These are phyloP conservation scores for Leptinotarsa rubiginosa DNA, from an alignment of 2,888 invertebrate genomes.

Conservation along the genomic window DNA sequence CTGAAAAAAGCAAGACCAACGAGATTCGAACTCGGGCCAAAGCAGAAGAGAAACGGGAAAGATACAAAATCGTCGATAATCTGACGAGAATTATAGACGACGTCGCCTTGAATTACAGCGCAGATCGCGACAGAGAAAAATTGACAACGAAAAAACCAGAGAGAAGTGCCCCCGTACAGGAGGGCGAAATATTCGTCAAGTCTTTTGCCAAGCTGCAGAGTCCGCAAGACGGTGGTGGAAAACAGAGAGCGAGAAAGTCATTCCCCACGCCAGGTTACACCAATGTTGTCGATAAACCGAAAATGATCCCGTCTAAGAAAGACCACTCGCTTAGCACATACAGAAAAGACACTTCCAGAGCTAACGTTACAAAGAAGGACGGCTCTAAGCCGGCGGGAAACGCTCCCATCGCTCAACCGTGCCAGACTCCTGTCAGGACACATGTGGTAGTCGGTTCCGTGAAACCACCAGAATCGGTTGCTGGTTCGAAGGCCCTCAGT, in stretches of 20 bases:
- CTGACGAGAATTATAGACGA: conserved; percentile 51
- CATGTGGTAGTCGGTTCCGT: not conserved
- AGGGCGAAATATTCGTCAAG: conserved; percentile 59
- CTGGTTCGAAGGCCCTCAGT: not conserved
- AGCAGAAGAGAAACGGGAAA: conserved; percentile 57
- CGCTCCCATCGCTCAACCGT: not conserved
- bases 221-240: conserved; percentile 37
- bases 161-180: conserved; percentile 30
- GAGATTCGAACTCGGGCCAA: conserved; percentile 60
- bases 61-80: conserved; percentile 47
- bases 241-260: conserved; percentile 61
- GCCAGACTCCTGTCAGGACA: not conserved
- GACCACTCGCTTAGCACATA: not conserved
- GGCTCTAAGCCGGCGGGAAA: not conserved
- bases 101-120: conserved; percentile 50
- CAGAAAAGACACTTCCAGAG: not conserved
- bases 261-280: conserved; percentile 56
- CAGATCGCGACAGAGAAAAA: conserved; percentile 39
- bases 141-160: conserved; percentile 35
- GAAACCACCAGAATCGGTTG: not conserved
- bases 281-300: conserved; percentile 28
- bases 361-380: not conserved
- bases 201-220: conserved; percentile 57
- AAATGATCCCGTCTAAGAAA: conserved; percentile 12
- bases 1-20: conserved; percentile 48